Conservation (phyloP, 1,140 invertebrate genomes). For the Cydia amplana region DNA sequence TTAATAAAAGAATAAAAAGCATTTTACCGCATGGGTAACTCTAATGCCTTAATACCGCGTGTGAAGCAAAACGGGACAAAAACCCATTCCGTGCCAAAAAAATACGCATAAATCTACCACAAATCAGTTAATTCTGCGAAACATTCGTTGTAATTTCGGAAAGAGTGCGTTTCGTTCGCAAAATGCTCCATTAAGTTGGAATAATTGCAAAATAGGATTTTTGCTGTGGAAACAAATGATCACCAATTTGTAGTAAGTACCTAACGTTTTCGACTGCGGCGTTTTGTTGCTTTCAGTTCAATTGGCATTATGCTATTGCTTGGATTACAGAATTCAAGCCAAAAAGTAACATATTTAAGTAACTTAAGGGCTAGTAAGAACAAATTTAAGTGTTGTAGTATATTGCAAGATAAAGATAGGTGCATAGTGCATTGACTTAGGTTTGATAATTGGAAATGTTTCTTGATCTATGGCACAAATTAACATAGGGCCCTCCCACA, state of each 20-base stretch:
- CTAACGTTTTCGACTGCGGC: neutral
- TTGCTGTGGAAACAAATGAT: constrained; percentile 21
- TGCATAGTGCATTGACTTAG: no score
- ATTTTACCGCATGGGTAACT: neutral
- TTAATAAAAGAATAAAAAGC: neutral
- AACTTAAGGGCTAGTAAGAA: no score
- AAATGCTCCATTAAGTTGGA: constrained; percentile 29
- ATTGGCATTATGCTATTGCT: neutral
- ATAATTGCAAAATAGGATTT: constrained; percentile 31
- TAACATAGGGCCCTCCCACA: no score
- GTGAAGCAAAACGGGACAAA: constrained; percentile 42
- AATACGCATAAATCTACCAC: constrained; percentile 30
- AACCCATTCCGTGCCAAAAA: constrained; percentile 22
- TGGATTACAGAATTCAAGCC: neutral
- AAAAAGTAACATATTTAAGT: neutral
- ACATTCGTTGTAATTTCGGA: constrained; percentile 34
- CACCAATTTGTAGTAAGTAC: neutral
- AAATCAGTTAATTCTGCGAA: constrained; percentile 37
- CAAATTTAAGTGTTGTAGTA: no score
- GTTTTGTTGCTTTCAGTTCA: neutral
- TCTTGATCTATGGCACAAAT: no score
- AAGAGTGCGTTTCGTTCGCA: constrained; percentile 26
- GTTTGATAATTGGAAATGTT: no score
- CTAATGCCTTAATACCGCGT: neutral
- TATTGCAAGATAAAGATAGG: no score